Evolutionary conservation across 2,797 vertebrate species (phyloP).

Genomic region (Muraenolepis orangiensis): DNA sequence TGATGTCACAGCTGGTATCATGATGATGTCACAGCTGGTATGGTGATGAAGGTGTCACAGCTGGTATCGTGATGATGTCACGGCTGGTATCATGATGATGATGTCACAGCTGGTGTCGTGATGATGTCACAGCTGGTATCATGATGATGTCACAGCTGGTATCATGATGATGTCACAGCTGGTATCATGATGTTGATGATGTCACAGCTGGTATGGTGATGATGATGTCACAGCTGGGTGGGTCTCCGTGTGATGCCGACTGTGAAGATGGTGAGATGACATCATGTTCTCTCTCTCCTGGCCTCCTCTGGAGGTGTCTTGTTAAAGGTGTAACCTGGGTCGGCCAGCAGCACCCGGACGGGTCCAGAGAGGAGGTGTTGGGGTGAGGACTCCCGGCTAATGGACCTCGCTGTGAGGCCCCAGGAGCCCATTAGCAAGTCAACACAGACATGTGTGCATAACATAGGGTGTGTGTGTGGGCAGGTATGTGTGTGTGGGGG

Average conservation of each 20-base stretch:
- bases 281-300: no score
- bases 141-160: background rate
- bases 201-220: background rate
- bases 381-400: background rate
- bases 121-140: background rate
- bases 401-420: conserved; percentile 50
- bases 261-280: no score
- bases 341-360: background rate
- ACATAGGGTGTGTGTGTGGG: conserved; percentile 6
- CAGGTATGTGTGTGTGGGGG: conserved; percentile 14
- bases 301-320: no score
- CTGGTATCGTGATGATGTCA: background rate
- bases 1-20: background rate
- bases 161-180: background rate
- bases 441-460: background rate
- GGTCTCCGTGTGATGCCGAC: background rate
- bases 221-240: background rate
- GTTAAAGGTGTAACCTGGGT: conserved; percentile 12
- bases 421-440: background rate
- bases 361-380: background rate
- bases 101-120: background rate
- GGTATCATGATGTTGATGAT: background rate
- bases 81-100: background rate
- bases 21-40: background rate
- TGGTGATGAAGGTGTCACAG: background rate